phyloP scores from a whole-genome alignment of 2,797 vertebrate genomes.

The Eupleurogrammus muticus region DNA sequence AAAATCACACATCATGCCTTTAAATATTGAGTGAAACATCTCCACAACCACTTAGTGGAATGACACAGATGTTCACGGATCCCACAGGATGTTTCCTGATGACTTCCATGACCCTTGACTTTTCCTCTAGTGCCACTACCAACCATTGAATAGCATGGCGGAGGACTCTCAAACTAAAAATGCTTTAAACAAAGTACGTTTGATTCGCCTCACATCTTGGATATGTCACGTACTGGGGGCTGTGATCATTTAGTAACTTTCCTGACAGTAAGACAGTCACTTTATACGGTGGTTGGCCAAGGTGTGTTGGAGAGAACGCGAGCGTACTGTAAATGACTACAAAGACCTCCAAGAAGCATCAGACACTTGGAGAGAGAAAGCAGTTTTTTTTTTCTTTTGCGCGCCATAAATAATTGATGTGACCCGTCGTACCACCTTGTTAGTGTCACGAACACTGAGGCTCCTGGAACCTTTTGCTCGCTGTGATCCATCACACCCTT shows the following conservation, averaged over 20 bases:
- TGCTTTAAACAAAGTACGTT: not conserved
- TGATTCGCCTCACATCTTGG: no score
- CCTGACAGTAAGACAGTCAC: not conserved
- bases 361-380: not conserved
- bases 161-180: not conserved
- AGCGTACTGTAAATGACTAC: not conserved
- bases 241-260: not conserved
- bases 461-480: not conserved
- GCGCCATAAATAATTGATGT: not conserved
- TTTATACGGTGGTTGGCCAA: not conserved
- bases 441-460: not conserved
- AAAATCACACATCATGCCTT: no score
- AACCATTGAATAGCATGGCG: no score
- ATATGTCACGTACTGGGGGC: no score
- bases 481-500: conserved; percentile 1
- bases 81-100: not conserved
- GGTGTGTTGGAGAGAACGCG: not conserved
- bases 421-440: not conserved
- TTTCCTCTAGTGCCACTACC: not conserved
- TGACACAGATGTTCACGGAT: not conserved
- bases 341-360: not conserved
- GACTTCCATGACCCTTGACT: not conserved
- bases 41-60: not conserved
- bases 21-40: no score
- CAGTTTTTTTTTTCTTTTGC: not conserved